These are phyloP conservation scores for Poeciliopsis retropinna DNA, from an alignment of 2,113 vertebrate species.

Conservation along the genomic window DNA sequence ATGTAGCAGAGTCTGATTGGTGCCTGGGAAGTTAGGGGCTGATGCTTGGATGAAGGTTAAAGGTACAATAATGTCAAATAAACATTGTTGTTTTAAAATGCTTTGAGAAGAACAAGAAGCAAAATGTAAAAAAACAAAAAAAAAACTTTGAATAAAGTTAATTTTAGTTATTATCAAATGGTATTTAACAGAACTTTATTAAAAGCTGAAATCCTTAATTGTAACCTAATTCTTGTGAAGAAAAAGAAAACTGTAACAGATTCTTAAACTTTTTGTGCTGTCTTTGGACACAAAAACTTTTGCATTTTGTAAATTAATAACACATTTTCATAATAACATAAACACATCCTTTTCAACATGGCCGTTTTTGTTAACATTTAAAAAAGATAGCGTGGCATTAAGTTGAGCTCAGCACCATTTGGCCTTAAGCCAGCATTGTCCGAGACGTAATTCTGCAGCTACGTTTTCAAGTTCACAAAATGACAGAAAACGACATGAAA, in stretches of 20 bases:
- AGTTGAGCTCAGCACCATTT: not conserved
- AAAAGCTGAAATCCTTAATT: too few species aligned
- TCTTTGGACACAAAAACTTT: conserved; percentile 4
- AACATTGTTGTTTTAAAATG: conserved; percentile 12
- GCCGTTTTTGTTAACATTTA: not conserved
- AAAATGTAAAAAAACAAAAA: not conserved
- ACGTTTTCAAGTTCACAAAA: not conserved
- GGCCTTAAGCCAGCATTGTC: not conserved
- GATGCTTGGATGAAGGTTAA: conserved; percentile 39
- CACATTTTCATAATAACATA: conserved; percentile 43
- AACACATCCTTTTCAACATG: conserved; percentile 45
- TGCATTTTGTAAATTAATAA: conserved; percentile 24
- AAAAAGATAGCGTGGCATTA: not conserved
- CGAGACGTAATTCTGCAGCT: too few species aligned
- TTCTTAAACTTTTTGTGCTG: too few species aligned
- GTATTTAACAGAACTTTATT: too few species aligned
- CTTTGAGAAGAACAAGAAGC: conserved; percentile 5
- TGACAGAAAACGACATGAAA: not conserved
- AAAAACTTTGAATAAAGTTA: not conserved
- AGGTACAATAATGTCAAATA: conserved; percentile 36
- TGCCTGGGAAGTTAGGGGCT: conserved; percentile 37
- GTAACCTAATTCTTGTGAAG: too few species aligned
- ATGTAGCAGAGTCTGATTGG: conserved; percentile 17
- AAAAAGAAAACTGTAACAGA: too few species aligned
- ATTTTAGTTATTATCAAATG: not conserved